Evolutionary conservation across 1,140 invertebrate species (phyloP).

Genomic region (Drosophila virilis): DNA sequence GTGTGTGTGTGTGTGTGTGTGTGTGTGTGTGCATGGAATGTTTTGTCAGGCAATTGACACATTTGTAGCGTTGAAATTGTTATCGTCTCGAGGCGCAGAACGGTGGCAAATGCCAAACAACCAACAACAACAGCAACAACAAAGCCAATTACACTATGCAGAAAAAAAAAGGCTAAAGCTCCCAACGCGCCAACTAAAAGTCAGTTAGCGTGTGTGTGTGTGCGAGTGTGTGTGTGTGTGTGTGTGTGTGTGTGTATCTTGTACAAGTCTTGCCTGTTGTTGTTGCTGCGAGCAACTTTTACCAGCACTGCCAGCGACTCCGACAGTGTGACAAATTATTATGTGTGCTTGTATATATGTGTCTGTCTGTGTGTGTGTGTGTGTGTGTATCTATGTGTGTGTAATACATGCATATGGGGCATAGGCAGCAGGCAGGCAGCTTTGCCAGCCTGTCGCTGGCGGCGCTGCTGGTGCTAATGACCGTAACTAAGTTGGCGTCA

Average conservation of each 20-base stretch:
- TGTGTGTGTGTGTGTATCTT: constrained; percentile 26
- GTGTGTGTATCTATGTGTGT: constrained; percentile 25
- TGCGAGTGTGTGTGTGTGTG: neutral
- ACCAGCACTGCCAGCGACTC: constrained; percentile 35
- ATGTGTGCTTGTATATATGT: constrained; percentile 41
- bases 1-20: constrained; percentile 4
- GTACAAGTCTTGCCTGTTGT: constrained; percentile 31
- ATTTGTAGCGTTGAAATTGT: constrained; percentile 66
- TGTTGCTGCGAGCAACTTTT: constrained; percentile 55
- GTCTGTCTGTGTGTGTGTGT: neutral
- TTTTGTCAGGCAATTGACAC: constrained; percentile 81
- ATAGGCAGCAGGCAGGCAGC: constrained; percentile 11
- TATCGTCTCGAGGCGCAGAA: constrained; percentile 46
- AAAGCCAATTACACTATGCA: constrained; percentile 53
- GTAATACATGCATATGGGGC: constrained; percentile 21
- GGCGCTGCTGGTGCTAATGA: constrained; percentile 75
- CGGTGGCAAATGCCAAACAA: constrained; percentile 44
- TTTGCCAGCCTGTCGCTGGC: constrained; percentile 49
- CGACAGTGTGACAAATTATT: constrained; percentile 79
- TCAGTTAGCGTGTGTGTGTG: constrained; percentile 57
- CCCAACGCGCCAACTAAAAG: constrained; percentile 50
- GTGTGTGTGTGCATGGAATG: constrained; percentile 62
- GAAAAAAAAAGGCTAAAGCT: constrained; percentile 40
- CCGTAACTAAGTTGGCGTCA: constrained; percentile 82
- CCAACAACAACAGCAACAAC: constrained; percentile 23